Evolutionary conservation across 2,797 vertebrate species (phyloP).

Genomic region (Amblyraja radiata): DNA sequence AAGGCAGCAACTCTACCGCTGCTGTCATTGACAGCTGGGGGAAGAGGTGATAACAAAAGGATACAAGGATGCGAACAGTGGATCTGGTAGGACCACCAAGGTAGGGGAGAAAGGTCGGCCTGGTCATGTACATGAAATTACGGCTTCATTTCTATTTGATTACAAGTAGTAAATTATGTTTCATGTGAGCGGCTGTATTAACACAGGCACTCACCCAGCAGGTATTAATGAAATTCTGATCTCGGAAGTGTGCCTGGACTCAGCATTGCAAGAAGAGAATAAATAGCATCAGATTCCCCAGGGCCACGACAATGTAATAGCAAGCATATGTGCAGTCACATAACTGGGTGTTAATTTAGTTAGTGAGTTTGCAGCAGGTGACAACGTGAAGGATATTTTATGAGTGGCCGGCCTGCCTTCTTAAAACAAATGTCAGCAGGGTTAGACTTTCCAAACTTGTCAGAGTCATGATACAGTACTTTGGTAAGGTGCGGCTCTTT

Average conservation of each 20-base stretch:
- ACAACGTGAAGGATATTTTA: background rate
- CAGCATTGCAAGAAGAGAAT: background rate
- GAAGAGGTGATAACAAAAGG: no score
- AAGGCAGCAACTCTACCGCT: no score
- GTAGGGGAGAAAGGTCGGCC: no score
- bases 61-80: no score
- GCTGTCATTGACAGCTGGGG: no score
- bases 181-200: background rate
- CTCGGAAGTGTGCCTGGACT: background rate
- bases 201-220: background rate
- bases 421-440: background rate
- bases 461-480: background rate
- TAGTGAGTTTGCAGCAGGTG: background rate
- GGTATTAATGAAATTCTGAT: background rate
- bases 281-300: constrained; percentile 5
- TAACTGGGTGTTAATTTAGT: background rate
- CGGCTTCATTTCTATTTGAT: background rate
- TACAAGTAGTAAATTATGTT: background rate
- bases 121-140: background rate
- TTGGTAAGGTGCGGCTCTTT: no score
- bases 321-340: background rate
- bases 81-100: no score
- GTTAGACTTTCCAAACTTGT: background rate
- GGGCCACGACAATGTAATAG: background rate
- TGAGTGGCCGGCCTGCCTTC: background rate